Conservation (phyloP, 2,888 invertebrate genomes). For the Morpho achilles region DNA sequence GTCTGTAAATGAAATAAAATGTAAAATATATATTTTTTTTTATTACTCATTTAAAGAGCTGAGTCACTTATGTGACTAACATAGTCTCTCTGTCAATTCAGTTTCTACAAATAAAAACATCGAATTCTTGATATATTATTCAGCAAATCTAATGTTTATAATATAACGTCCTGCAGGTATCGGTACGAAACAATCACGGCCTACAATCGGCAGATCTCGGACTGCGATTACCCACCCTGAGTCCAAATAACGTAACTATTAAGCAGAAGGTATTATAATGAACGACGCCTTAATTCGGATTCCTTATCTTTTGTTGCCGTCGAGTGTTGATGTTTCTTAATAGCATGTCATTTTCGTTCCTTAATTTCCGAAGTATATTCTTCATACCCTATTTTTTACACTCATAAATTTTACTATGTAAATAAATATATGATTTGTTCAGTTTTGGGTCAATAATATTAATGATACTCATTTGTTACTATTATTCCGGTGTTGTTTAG, state of each 20-base stretch:
- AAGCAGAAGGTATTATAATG: slow-evolving; percentile 70
- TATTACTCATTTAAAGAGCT: too few relatives aligned
- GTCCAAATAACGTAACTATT: slow-evolving; percentile 66
- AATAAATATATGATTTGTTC: slow-evolving; percentile 2
- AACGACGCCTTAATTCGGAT: slow-evolving; percentile 69
- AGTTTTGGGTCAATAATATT: slow-evolving; percentile 10
- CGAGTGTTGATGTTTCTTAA: slow-evolving; percentile 73
- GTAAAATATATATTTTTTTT: too few relatives aligned
- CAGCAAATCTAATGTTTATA: slow-evolving; percentile 17
- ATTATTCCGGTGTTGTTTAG: slow-evolving; percentile 7
- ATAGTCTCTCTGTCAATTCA: too few relatives aligned
- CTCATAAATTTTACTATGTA: slow-evolving; percentile 9
- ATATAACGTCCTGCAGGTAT: slow-evolving; percentile 41
- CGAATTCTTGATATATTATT: too few relatives aligned
- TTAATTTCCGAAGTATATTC: slow-evolving; percentile 69
- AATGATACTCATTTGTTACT: slow-evolving; percentile 8
- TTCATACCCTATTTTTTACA: slow-evolving; percentile 53
- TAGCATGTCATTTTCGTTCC: slow-evolving; percentile 72
- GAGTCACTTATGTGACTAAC: too few relatives aligned
- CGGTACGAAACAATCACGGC: slow-evolving; percentile 58
- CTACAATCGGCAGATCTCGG: slow-evolving; percentile 54
- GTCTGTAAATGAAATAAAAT: too few relatives aligned
- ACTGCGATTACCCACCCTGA: slow-evolving; percentile 55
- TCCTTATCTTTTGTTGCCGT: slow-evolving; percentile 76
- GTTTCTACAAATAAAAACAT: too few relatives aligned